Base-by-base conservation (phyloP, 1,140 invertebrate genomes). In the Kradibia gibbosae region DNA sequence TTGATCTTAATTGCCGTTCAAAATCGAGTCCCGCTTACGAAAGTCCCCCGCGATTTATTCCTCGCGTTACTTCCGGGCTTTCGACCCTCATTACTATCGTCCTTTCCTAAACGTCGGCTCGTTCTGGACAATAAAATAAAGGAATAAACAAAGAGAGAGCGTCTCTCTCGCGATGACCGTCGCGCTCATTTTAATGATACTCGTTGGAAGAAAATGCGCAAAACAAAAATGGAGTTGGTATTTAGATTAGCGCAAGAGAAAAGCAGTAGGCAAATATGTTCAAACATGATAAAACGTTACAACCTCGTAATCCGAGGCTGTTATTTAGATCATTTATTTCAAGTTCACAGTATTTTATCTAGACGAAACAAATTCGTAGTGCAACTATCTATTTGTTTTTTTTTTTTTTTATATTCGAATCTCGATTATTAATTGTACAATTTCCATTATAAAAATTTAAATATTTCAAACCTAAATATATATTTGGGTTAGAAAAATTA, bases 71-170 rank as follows among this genome's bases (percentile, higher is more conserved):
- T 31, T 5, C 25, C 15, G 50, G 42, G 70, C 22, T 72, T 72
- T 72, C 42, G 70, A 48, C n/a, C 17, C 17, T 72, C 39, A 28
- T 72, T 48, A 72, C 2, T 11, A 50, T 48, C 17, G n/a, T 31
- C 10, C n/a, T n/a, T n/a, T 45, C 25, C 45, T 48, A 31, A 28
- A 8, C 11, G 34, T 50, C n/a, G 31, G 42, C 42, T 3, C 5
- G 36, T n/a, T 39, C 17, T 67, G n/a, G 34, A 67, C 34, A 67
- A 39, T 67, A 67, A 67, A 67, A 67, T 15, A 25, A 48, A 72
- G 70, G 20, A 15, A 42, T 72, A 28, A 72, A 72, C n/a, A 34
- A 25, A 34, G 22, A 15, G 39, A 0, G 25, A 50, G 42, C 34
- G 4, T 39, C 5, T 22, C 62, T 39, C 5, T 22, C 62, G 34